Percentiles rank a stretch among this genome's conserved stretches.
Evolutionary conservation across 2,888 invertebrate genomes (phyloP).

Genomic region (Lucinisca nassula): DNA sequence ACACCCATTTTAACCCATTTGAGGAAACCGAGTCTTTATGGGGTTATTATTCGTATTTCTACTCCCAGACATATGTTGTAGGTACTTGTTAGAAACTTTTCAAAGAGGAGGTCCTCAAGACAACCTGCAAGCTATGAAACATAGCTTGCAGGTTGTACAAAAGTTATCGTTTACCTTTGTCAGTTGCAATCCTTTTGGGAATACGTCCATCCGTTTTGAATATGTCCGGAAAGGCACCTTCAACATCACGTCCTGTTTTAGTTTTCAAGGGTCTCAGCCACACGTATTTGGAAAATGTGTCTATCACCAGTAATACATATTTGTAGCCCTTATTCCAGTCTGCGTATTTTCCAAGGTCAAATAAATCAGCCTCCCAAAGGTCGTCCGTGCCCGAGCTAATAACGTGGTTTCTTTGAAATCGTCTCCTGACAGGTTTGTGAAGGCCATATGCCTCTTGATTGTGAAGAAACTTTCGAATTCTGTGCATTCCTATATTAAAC

Average conservation of each 20-base stretch:
- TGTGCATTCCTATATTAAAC: slow-evolving; percentile 41
- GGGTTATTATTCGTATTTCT: too few species aligned
- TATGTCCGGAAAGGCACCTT: slow-evolving; percentile 42
- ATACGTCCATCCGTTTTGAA: slow-evolving; percentile 37
- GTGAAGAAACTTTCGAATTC: slow-evolving; percentile 51
- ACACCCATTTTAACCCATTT: too few species aligned
- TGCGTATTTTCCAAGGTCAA: slow-evolving; percentile 55
- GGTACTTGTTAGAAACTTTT: too few species aligned
- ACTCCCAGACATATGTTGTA: too few species aligned
- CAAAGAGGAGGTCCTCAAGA: too few species aligned
- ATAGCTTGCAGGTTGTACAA: too few species aligned
- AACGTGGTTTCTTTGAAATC: slow-evolving; percentile 21
- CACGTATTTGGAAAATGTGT: slow-evolving; percentile 56
- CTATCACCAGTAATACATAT: slow-evolving; percentile 48
- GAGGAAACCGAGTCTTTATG: too few species aligned
- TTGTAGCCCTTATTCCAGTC: slow-evolving; percentile 30
- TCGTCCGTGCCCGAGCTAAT: slow-evolving; percentile 51
- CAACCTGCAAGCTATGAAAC: too few species aligned
- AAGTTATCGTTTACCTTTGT: slow-evolving; percentile 49
- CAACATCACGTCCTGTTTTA: slow-evolving; percentile 40
- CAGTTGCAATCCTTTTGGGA: slow-evolving; percentile 37
- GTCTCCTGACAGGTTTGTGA: slow-evolving; percentile 35
- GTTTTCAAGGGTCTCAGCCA: slow-evolving; percentile 46
- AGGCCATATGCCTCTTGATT: slow-evolving; percentile 51
- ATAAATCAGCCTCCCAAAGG: slow-evolving; percentile 57